Base-by-base conservation (phyloP, 2,888 invertebrate species). In the Tetramorium bicarinatum region DNA sequence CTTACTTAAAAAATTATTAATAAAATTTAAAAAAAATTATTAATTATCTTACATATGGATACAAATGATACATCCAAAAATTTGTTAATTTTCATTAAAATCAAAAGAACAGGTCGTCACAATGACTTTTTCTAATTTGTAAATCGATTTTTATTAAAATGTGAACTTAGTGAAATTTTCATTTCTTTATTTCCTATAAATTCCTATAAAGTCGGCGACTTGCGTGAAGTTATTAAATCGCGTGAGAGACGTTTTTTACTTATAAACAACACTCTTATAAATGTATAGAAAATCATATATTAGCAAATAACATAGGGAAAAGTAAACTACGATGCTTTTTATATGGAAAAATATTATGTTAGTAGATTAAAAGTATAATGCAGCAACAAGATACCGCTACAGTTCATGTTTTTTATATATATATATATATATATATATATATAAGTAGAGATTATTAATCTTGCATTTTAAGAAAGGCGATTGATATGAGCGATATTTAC, bases 141-240 rank as follows among this genome's bases (percentile, higher is more conserved):
- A 38, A 66, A 7, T 41, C 25, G 2, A 64, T 59, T 56, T 34
- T 34, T 56, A 1, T 79, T 34, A 34, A 59, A 34, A 71, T 49
- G 9, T 34, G 2, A 0, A 11, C 18, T 47, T 13, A 34, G 13
- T 18, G 18, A 47, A 71, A 38, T 49, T 21, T 59, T 59, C 11
- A 56, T 56, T 79, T 56, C 21, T 59, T 38, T 38, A 69, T 79
- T 47, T 71, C 2, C 1, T 1, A 38, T 18, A 67, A 79, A 52
- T 71, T 38, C 13, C 29, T 29, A 1, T 29, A 34, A 34, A 34
- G 29, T 56, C 3, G 47, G 25, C 47, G 7, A 25, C 38, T 71
- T 79, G 56, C 79, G 56, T 69, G 79, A 59, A 67, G 29, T 67
- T 56, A 47, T 69, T 67, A 67, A 79, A 67, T 67, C 71, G 71